Evolutionary conservation across 2,113 vertebrate species (phyloP), one percentile per base, ranked within the genome.

Genomic region (Gallinago undulata): DNA sequence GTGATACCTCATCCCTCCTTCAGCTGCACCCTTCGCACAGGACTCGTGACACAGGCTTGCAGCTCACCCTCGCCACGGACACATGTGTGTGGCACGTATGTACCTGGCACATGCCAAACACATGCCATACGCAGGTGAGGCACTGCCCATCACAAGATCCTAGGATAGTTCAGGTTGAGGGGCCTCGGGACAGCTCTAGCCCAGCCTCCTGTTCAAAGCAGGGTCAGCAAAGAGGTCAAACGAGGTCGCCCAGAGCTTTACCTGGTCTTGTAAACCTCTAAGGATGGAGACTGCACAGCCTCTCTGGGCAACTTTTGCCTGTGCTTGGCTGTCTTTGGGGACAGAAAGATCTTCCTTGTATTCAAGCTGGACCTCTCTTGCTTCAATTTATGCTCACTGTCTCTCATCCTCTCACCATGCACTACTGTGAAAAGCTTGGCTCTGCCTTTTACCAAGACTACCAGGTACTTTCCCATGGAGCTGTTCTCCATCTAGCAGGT

Each of bases 21-120:
- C 68, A 70, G 37, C 59, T 12, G 7, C 45, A 13, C 18, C 39
- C 22, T 50, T 74, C 68, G 10, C 22, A 19, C 0, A 0, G 35
- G 59, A 35, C 56, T 50, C 1, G 3, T 31, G 25, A 4, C 9
- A 6, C 62, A 17, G 62, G n/a, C n/a, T 53, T 45, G 86, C 41
- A 24, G 68, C 37, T 89, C 50, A 22, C 19, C 43, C 35, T 62
- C 25, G 79, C 18, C 72, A 53, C 0, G 0, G 74, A 60, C 92
- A 14, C 1, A 0, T 28, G 21, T 2, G 19, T 70, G 47, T 8
- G 28, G 63, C 56, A 63, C 21, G 7, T 13, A 47, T 0, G 2
- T 19, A 59, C 37, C 25, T 19, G 87, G 43, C 37, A 37, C 37
- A 23, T 9, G 9, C 30, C 57, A 85, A 68, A 57, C 10, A 21